Conservation (phyloP, 2,113 vertebrate genomes). For the Labeo catla region DNA sequence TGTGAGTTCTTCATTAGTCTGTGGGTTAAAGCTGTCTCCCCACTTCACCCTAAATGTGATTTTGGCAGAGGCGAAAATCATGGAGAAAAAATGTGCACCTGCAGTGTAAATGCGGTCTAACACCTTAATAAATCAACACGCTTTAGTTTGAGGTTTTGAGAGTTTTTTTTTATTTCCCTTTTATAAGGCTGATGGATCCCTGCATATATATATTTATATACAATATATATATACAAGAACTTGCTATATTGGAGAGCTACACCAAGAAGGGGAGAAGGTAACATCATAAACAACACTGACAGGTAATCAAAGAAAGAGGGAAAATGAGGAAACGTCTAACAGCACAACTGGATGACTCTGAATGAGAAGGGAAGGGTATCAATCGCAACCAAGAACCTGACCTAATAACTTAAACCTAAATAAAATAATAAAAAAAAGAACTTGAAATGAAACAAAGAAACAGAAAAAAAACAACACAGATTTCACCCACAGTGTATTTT, state of each 20-base stretch:
- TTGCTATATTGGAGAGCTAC: constrained; percentile 79
- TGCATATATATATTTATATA: constrained; percentile 70
- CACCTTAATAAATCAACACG: constrained; percentile 4
- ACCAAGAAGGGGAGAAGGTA: constrained; percentile 75
- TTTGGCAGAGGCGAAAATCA: no score
- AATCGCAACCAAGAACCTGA: constrained; percentile 57
- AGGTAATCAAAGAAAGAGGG: constrained; percentile 67
- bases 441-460: constrained; percentile 66
- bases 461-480: constrained; percentile 79
- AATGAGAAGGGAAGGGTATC: constrained; percentile 53
- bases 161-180: constrained; percentile 80
- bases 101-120: neutral
- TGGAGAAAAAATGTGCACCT: no score
- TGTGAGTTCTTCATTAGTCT: no score
- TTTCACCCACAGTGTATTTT: constrained; percentile 82
- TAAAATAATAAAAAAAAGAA: constrained; percentile 76
- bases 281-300: constrained; percentile 85
- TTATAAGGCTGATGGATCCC: constrained; percentile 80
- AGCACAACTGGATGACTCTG: constrained; percentile 43
- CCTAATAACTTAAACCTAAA: constrained; percentile 80
- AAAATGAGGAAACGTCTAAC: neutral
- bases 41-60: no score
- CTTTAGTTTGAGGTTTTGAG: constrained; percentile 68
- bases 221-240: constrained; percentile 59
- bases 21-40: no score